Evolutionary conservation across 1,140 invertebrate genomes (phyloP).

Genomic region (Listronotus oregonensis): DNA sequence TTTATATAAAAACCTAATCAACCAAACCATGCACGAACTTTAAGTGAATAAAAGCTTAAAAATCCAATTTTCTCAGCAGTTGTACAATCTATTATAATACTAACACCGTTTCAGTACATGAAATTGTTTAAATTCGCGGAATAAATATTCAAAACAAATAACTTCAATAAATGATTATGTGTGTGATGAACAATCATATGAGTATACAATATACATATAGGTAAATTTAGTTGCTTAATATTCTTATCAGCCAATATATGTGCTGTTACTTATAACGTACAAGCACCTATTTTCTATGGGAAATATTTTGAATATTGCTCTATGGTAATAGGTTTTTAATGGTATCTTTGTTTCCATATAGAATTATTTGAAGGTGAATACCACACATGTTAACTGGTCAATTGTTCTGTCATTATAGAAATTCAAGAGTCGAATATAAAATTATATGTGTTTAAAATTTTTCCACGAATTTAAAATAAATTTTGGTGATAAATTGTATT

Average conservation of each 20-base stretch:
- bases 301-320: constrained; percentile 16
- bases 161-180: constrained; percentile 3
- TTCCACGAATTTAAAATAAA: constrained; percentile 17
- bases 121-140: background rate
- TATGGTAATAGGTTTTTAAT: constrained; percentile 39
- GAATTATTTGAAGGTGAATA: constrained; percentile 7
- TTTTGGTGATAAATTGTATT: constrained; percentile 18
- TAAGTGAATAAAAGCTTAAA: too few relatives aligned
- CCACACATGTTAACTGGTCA: constrained; percentile 9
- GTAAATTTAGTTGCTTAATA: constrained; percentile 31
- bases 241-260: constrained; percentile 25
- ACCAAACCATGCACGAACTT: too few relatives aligned
- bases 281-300: constrained; percentile 5
- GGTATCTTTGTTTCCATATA: background rate
- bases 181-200: constrained; percentile 32
- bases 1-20: too few relatives aligned
- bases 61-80: too few relatives aligned
- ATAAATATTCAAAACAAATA: too few relatives aligned
- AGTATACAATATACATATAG: constrained; percentile 17
- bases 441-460: constrained; percentile 14
- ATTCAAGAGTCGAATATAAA: constrained; percentile 24
- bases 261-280: constrained; percentile 41
- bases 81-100: background rate
- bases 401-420: constrained; percentile 10
- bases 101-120: background rate